A percentile compares a stretch with the other conserved stretches of the same genome.
These are phyloP conservation scores for Perithous albicinctus DNA, from an alignment of 2,888 invertebrate species.

Conservation along the genomic window DNA sequence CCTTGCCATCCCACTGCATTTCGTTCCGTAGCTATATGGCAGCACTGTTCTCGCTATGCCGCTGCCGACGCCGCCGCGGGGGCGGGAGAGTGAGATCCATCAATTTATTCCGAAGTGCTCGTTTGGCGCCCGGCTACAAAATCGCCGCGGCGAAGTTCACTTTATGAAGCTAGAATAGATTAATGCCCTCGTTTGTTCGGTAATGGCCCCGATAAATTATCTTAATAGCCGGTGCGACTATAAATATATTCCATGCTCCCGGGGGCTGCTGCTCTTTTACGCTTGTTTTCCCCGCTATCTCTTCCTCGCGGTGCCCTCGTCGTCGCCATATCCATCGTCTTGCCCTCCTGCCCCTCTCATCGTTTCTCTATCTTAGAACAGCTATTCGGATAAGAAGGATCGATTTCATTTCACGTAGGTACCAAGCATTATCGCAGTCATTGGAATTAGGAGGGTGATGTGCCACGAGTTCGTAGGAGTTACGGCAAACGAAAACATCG, in stretches of 20 bases:
- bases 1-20: conserved; percentile 29
- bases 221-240: conserved; percentile 82
- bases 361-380: conserved; percentile 42
- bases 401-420: conserved; percentile 28
- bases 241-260: conserved; percentile 82
- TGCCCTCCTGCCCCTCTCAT: conserved; percentile 38
- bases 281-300: conserved; percentile 62
- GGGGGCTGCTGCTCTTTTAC: conserved; percentile 59
- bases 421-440: not conserved
- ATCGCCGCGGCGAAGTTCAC: conserved; percentile 83
- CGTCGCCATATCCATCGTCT: conserved; percentile 50
- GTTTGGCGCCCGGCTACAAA: conserved; percentile 83
- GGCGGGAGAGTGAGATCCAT: conserved; percentile 75
- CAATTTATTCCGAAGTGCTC: conserved; percentile 83
- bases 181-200: conserved; percentile 84
- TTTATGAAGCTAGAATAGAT: conserved; percentile 85
- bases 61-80: conserved; percentile 57
- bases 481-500: too few species aligned
- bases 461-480: too few species aligned
- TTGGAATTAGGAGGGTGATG: too few species aligned
- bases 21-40: conserved; percentile 49
- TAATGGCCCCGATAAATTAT: conserved; percentile 84
- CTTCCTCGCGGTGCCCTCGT: conserved; percentile 49
- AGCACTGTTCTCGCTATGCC: conserved; percentile 49
- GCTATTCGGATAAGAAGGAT: conserved; percentile 33